These are phyloP conservation scores for Hemiprocne comata DNA, from an alignment of 2,113 vertebrate genomes.

Conservation along the genomic window DNA sequence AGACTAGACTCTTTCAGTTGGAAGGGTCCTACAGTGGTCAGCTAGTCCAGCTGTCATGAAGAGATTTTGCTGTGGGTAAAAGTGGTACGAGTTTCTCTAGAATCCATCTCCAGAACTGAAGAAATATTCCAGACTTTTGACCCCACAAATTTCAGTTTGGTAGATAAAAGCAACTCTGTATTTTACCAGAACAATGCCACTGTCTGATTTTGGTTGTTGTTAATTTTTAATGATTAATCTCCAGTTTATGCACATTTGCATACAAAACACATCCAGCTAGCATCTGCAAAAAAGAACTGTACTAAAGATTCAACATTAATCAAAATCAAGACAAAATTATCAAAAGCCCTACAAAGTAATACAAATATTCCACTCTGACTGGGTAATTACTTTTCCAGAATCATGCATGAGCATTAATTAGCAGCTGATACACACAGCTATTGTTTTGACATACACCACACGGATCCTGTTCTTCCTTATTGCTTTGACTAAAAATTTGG, in stretches of 20 bases:
- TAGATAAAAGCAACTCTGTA: not conserved
- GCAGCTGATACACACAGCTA: not conserved
- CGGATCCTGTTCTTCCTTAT: not conserved
- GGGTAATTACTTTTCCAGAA: constrained; percentile 50
- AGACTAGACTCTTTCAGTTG: not conserved
- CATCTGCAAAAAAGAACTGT: not conserved
- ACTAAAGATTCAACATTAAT: not conserved
- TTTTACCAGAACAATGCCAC: not conserved
- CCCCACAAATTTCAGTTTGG: not conserved
- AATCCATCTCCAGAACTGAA: not conserved
- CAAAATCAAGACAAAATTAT: not conserved
- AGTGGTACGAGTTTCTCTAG: not conserved
- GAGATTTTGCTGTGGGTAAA: not conserved
- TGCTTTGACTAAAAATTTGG: constrained; percentile 28
- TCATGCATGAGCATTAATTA: not conserved
- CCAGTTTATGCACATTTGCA: not conserved
- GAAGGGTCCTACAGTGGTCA: not conserved
- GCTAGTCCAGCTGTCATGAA: not conserved
- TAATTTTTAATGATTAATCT: not conserved
- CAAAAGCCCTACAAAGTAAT: not conserved
- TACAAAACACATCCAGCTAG: not conserved
- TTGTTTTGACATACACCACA: constrained; percentile 20
- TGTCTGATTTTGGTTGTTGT: not conserved
- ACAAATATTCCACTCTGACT: not conserved
- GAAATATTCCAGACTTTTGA: not conserved